Conservation (phyloP, 2,113 vertebrate species). For the Dunckerocampus dactyliophorus region DNA sequence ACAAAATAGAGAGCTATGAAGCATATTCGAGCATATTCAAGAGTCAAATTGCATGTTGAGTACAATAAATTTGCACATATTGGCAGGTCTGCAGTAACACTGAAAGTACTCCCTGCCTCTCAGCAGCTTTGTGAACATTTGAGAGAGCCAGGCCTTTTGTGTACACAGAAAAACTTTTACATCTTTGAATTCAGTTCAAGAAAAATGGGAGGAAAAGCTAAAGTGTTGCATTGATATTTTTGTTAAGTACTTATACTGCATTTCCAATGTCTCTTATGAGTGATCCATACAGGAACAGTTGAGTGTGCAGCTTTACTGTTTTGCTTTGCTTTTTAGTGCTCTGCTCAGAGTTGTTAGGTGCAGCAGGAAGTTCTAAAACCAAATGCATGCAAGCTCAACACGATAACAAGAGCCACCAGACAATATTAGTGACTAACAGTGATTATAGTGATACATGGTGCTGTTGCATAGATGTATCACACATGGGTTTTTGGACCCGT, state of each 20-base stretch:
- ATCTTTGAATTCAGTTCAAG: no score
- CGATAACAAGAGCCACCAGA: not conserved
- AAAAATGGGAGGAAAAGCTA: no score
- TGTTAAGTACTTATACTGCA: not conserved
- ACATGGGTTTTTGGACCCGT: not conserved
- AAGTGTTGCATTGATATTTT: no score
- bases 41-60: no score
- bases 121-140: no score
- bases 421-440: not conserved
- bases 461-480: not conserved
- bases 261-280: not conserved
- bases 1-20: no score
- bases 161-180: no score
- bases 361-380: not conserved
- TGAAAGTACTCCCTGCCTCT: no score
- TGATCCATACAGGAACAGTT: not conserved
- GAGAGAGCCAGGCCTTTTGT: no score
- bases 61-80: no score
- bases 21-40: no score
- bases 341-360: not conserved
- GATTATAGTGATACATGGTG: not conserved
- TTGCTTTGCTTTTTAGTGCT: not conserved
- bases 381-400: not conserved
- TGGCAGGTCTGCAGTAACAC: no score
- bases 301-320: slow-evolving; percentile 1